Conservation (phyloP, 2,797 vertebrate genomes). For the Malacoraja senta region DNA sequence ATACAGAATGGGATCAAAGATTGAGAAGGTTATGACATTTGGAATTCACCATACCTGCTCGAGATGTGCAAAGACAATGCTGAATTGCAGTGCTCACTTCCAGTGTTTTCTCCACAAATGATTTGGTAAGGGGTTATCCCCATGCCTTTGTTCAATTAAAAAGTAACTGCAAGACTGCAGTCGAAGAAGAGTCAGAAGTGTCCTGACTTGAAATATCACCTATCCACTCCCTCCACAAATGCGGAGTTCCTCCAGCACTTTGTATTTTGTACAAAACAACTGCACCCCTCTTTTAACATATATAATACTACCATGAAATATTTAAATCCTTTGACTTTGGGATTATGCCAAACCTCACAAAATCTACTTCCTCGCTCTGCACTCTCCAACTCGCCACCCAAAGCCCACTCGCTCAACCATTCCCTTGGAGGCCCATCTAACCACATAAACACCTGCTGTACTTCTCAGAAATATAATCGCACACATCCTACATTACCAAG, state of each 20-base stretch:
- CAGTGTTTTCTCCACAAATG: background rate
- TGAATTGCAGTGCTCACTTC: background rate
- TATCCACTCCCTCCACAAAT: too few relatives aligned
- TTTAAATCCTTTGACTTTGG: background rate
- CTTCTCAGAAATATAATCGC: background rate
- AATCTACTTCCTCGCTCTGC: background rate
- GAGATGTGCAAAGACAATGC: background rate
- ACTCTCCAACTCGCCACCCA: background rate
- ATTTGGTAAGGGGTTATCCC: background rate
- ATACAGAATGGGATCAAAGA: background rate
- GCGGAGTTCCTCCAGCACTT: too few relatives aligned
- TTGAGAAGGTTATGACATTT: background rate
- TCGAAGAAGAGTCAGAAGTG: too few relatives aligned
- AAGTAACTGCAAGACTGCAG: background rate
- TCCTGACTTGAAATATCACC: too few relatives aligned
- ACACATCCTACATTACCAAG: background rate
- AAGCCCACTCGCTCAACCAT: background rate
- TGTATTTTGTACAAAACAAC: too few relatives aligned
- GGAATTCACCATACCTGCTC: background rate
- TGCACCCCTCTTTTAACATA: background rate
- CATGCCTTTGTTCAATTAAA: background rate
- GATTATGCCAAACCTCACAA: background rate
- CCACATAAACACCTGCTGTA: background rate
- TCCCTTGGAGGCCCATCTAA: background rate
- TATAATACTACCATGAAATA: background rate